Percentiles rank a stretch among this genome's conserved stretches.
These are phyloP conservation scores for Daubentonia madagascariensis DNA, from an alignment of 2,113 vertebrate species.

Conservation along the genomic window DNA sequence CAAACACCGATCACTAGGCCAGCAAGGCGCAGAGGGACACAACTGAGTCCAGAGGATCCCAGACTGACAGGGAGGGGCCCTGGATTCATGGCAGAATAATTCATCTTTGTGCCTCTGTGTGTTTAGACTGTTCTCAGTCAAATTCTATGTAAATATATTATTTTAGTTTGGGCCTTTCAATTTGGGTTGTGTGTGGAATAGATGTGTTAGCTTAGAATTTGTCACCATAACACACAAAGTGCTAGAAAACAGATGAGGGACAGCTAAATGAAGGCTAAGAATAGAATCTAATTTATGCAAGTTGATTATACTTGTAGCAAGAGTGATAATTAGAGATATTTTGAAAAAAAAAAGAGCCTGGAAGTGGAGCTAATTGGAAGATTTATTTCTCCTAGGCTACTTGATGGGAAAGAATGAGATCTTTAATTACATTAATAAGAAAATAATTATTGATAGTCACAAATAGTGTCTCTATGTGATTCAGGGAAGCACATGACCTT, in stretches of 20 bases:
- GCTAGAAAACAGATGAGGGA: conserved; percentile 42
- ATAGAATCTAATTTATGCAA: conserved; percentile 77
- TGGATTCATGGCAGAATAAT: rapidly evolving
- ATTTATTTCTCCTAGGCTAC: conserved; percentile 56
- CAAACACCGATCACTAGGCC: rapidly evolving
- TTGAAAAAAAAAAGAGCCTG: conserved; percentile 64
- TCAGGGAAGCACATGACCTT: not conserved
- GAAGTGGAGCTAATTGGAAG: conserved; percentile 76
- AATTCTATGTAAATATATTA: not conserved
- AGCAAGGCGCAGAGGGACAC: not conserved
- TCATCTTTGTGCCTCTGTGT: not conserved
- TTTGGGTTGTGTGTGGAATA: not conserved
- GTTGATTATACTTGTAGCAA: conserved; percentile 76
- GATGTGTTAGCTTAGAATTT: conserved; percentile 62
- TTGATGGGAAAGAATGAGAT: conserved; percentile 49
- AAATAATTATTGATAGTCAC: conserved; percentile 71
- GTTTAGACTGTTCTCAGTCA: not conserved
- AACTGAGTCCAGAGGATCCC: rapidly evolving
- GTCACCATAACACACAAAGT: conserved; percentile 67
- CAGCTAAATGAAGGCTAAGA: conserved; percentile 64
- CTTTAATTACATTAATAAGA: conserved; percentile 74
- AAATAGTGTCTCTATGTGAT: conserved; percentile 33
- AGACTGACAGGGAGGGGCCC: rapidly evolving
- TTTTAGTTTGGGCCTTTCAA: not conserved
- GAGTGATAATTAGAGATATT: conserved; percentile 81